Evolutionary conservation across 2,797 vertebrate species (phyloP).

Genomic region (Cheirogaleus major): DNA sequence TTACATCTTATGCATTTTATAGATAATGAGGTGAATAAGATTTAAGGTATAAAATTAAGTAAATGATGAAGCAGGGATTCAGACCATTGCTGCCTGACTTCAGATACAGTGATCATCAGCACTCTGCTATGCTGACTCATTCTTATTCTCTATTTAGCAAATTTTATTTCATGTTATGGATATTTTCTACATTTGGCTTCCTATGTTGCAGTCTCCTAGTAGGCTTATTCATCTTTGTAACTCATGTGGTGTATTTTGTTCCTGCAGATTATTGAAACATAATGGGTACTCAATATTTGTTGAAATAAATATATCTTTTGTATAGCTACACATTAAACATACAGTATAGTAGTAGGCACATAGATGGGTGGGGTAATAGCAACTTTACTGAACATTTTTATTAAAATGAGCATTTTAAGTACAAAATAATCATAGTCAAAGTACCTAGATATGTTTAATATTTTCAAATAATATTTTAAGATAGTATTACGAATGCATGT

Average conservation of each 20-base stretch:
- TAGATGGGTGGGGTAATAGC: not conserved
- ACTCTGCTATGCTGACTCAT: not conserved
- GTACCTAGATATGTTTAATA: not conserved
- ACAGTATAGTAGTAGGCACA: not conserved
- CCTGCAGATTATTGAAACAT: not conserved
- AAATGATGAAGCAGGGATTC: not conserved
- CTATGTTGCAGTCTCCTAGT: not conserved
- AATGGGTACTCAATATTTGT: not conserved
- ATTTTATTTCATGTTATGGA: not conserved
- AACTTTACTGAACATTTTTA: not conserved
- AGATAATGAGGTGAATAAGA: not conserved
- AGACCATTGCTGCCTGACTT: not conserved
- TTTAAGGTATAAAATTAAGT: not conserved
- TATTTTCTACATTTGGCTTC: not conserved
- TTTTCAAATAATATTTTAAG: conserved; percentile 33
- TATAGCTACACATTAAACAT: not conserved
- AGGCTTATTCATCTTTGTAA: not conserved
- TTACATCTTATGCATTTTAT: not conserved
- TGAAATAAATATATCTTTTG: conserved; percentile 3
- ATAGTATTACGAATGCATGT: not conserved
- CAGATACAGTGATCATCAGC: not conserved
- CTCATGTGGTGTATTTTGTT: not conserved
- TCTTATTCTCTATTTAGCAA: not conserved
- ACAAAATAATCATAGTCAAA: conserved; percentile 1
- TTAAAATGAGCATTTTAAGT: not conserved